Evolutionary conservation across 1,140 invertebrate species (phyloP).

Genomic region (Drosophila nasuta): DNA sequence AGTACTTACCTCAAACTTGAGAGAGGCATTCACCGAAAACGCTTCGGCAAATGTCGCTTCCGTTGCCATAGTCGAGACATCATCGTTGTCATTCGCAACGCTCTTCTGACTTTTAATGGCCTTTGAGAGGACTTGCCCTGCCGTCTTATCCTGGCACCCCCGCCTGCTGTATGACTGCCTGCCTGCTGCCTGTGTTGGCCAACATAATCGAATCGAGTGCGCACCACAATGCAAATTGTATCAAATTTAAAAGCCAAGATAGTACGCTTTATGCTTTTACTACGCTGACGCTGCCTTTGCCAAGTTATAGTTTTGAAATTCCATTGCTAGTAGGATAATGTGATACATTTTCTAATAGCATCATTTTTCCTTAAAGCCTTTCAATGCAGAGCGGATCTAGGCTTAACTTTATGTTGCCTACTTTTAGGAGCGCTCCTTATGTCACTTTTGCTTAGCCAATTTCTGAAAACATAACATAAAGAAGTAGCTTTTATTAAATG

Average conservation of each 20-base stretch:
- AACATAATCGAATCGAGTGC: conserved; percentile 63
- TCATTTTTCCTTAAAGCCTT: no score
- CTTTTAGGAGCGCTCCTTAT: neutral
- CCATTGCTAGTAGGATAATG: neutral
- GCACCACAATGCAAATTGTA: conserved; percentile 50
- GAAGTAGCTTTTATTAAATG: no score
- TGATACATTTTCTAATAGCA: neutral
- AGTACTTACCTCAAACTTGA: conserved; percentile 17
- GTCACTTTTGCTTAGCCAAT: no score
- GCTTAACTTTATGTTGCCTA: neutral
- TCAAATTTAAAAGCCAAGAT: conserved; percentile 30
- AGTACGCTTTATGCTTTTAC: neutral
- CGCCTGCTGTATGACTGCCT: no score
- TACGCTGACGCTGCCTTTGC: neutral
- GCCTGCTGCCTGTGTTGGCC: conserved; percentile 12
- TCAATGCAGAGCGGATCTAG: neutral
- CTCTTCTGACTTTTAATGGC: conserved; percentile 41
- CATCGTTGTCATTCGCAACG: conserved; percentile 37
- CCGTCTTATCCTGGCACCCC: conserved; percentile 29
- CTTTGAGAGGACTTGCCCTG: conserved; percentile 21
- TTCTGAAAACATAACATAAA: no score
- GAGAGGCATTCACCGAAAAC: conserved; percentile 17
- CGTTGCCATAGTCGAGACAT: conserved; percentile 31
- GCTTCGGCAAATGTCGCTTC: conserved; percentile 34
- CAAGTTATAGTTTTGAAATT: no score